Evolutionary conservation across 1,140 invertebrate genomes (phyloP), one percentile per base, ranked within the genome.

Genomic region (Laupala kohalensis): DNA sequence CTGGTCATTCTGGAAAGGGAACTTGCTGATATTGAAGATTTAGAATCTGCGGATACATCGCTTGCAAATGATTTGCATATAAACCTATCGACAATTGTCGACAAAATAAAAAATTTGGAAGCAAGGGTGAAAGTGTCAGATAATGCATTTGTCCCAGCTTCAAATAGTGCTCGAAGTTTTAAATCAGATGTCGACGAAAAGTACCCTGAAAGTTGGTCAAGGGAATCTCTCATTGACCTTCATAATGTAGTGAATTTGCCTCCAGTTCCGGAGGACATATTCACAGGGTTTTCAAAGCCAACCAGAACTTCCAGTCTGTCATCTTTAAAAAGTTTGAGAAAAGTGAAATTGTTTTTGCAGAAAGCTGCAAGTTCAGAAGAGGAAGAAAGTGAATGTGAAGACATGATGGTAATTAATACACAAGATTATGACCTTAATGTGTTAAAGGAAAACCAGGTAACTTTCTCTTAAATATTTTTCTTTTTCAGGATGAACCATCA

Each of bases 371-470:
- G 74, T 62, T 74, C 71, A 70, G 79, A 79, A 15, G 76, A 77
- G 25, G 80, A 81, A 25, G 80, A 81, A 12, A 19, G 87, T 82
- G 9, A 86, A 86, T 76, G 87, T 83, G 76, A 86, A 86, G 71
- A 86, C 85, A 27, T 63, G 9, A 12, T 65, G 13, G 69, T 24
- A 53, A 64, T 69, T 13, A 27, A 67, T 29, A 37, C 63, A 28
- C 24, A 71, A 68, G 70, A 67, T 69, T 27, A 69, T 73, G 25
- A 66, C 64, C 66, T n/a, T 19, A 28, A 69, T 37, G 12, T 62
- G 19, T 62, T n/a, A n/a, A n/a, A n/a, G n/a, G n/a, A n/a, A n/a
- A n/a, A n/a, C n/a, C n/a, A n/a, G n/a, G n/a, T n/a, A n/a, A n/a
- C n/a, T n/a, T n/a, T n/a, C n/a, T n/a, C 19, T 53, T 69, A 27